Percentiles rank a stretch among this genome's conserved stretches.
Conservation (phyloP, 2,113 vertebrate genomes). For the Loxodonta africana region DNA sequence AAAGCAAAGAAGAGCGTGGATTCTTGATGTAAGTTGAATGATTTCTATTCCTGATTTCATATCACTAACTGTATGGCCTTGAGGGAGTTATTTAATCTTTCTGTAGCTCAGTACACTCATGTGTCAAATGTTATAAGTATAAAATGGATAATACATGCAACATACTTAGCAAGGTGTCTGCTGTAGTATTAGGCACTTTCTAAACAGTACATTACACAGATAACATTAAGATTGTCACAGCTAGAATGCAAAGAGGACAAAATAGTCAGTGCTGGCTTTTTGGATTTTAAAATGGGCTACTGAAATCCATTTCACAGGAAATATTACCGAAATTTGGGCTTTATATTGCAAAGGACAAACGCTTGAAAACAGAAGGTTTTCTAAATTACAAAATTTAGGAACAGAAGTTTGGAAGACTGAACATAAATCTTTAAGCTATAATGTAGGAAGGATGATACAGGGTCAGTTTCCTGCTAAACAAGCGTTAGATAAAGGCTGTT, state of each 20-base stretch:
- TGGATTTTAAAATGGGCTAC: slow-evolving; percentile 5
- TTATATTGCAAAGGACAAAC: background rate
- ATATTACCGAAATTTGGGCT: background rate
- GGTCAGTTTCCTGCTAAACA: background rate
- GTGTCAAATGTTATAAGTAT: background rate
- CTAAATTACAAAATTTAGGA: background rate
- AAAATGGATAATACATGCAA: background rate
- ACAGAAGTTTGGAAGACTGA: background rate
- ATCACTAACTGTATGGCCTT: background rate
- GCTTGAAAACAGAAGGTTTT: background rate
- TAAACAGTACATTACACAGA: background rate
- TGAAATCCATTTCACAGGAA: background rate
- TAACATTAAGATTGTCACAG: no score
- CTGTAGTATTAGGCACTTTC: background rate
- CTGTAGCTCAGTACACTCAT: background rate
- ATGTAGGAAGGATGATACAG: background rate
- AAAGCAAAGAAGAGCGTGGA: background rate
- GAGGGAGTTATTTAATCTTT: background rate
- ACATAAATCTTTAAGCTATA: background rate
- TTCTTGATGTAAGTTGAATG: background rate
- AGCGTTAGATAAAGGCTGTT: background rate
- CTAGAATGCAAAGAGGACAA: background rate
- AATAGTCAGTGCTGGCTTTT: background rate
- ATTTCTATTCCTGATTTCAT: background rate
- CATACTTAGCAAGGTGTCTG: background rate